phyloP scores from a whole-genome alignment of 1,140 invertebrate species.

The Microplitis mediator region DNA sequence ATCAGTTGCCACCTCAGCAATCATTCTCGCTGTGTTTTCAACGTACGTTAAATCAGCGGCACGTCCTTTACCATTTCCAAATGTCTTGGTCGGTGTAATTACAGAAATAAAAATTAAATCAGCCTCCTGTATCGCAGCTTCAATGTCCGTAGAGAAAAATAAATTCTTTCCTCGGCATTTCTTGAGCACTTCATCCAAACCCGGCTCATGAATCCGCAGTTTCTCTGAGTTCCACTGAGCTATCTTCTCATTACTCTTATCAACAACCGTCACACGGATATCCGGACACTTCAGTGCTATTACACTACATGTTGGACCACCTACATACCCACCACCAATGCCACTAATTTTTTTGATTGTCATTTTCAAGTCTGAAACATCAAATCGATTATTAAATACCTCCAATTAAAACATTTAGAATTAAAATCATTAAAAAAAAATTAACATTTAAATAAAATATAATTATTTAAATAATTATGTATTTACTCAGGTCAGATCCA shows the following conservation, averaged over 20 bases:
- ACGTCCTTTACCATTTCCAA: constrained; percentile 94
- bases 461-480: too few species aligned
- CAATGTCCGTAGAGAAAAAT: constrained; percentile 94
- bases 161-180: constrained; percentile 87
- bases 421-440: too few species aligned
- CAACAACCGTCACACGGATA: constrained; percentile 93
- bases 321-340: constrained; percentile 98
- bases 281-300: constrained; percentile 96
- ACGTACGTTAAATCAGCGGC: constrained; percentile 98
- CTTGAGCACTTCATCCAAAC: constrained; percentile 89
- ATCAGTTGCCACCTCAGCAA: constrained; percentile 85
- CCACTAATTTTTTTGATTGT: constrained; percentile 89
- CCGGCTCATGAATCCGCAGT: constrained; percentile 98
- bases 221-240: constrained; percentile 98
- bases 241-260: constrained; percentile 89
- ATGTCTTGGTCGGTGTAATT: constrained; percentile 99
- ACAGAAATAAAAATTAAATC: constrained; percentile 99
- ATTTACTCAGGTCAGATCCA: too few species aligned
- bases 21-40: constrained; percentile 93
- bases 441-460: too few species aligned
- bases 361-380: constrained; percentile 56
- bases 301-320: constrained; percentile 97
- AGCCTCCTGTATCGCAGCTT: constrained; percentile 86
- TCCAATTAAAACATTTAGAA: too few species aligned
- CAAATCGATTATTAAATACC: too few species aligned